Evolutionary conservation across 2,888 invertebrate species (phyloP).

Genomic region (Caradrina clavipalpis): DNA sequence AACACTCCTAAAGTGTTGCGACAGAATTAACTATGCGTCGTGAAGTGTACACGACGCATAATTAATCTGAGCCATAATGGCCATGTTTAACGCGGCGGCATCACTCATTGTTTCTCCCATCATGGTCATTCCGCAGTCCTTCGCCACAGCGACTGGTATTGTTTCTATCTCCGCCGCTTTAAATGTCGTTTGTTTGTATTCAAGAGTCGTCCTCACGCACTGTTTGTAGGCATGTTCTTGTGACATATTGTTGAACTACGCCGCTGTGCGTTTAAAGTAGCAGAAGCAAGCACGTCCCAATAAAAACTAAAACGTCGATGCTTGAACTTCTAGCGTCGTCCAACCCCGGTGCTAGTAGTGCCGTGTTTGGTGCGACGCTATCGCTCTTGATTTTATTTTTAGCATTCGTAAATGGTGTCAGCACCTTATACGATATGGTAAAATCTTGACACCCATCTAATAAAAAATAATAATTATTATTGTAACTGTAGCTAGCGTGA

Average conservation of each 20-base stretch:
- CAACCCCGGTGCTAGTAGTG: slow-evolving; percentile 28
- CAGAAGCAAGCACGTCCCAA: slow-evolving; percentile 74
- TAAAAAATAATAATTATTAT: slow-evolving; percentile 23
- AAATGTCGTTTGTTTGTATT: slow-evolving; percentile 86
- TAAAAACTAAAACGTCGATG: slow-evolving; percentile 57
- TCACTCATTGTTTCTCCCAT: slow-evolving; percentile 63
- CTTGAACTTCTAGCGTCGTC: slow-evolving; percentile 31
- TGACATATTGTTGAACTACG: slow-evolving; percentile 77
- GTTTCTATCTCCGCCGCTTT: slow-evolving; percentile 76
- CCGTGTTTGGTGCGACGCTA: slow-evolving; percentile 29
- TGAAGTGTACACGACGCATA: slow-evolving; percentile 34
- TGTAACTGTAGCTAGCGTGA: slow-evolving; percentile 4
- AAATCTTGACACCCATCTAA: slow-evolving; percentile 9
- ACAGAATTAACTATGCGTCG: slow-evolving; percentile 34
- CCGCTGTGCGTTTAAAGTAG: slow-evolving; percentile 79
- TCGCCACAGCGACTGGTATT: slow-evolving; percentile 67
- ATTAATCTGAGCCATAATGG: slow-evolving; percentile 52
- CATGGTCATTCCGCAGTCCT: slow-evolving; percentile 79
- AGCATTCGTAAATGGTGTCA: slow-evolving; percentile 32
- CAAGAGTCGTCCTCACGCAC: slow-evolving; percentile 79
- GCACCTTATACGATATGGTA: slow-evolving; percentile 17
- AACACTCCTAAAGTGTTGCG: slow-evolving; percentile 20
- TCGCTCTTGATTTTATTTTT: slow-evolving; percentile 49
- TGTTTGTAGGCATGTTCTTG: slow-evolving; percentile 77
- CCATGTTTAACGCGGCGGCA: slow-evolving; percentile 55